Evolutionary conservation across 2,797 vertebrate species (phyloP), one percentile per base, ranked within the genome.

Genomic region (Adelosebastes latens): DNA sequence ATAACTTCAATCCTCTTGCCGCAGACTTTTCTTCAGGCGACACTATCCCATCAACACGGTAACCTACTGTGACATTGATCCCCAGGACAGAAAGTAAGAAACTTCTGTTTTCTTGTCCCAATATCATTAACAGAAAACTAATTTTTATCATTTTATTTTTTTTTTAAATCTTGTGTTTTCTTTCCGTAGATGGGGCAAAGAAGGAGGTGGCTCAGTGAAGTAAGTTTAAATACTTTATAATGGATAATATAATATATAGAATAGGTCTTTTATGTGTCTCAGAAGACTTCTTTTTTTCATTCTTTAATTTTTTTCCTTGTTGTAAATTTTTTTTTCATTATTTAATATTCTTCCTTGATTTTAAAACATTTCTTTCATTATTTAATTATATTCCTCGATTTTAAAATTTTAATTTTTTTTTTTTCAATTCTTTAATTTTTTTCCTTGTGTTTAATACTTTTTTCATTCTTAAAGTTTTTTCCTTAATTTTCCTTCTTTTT

Each of bases 11-110:
- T 39, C 70, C 2, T 71, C 13, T 75, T 36, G 2, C 65, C 81
- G 3, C 83, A 99, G 98, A 86, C 93, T 99, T 61, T 99, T 99
- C 93, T 99, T 99, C 93, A 93, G 98, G 79, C 95, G 98, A 86
- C 97, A 99, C 94, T 99, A 99, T 74, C 98, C 98, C 2, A 96
- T 99, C 85, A 97, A 95, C 93, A 97, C 97, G 0, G 95, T 99
- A 68, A 99, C 98, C 52, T 99, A 97, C 95, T 99, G 98, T 70
- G 97, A 98, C 91, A 87, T 95, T 65, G 98, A 99, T 76, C 97
- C 98, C 75, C 97, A 99, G 92, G 96, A 98, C 84, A 96, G 98
- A 85, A 99, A 97, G 98, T 99, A 94, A 96, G 97, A 73, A 2
- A 42, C 16, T 2, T 9, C 24, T 1, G 2, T 2, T 32, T 67